Evolutionary conservation across 2,113 vertebrate species (phyloP), one percentile per base, ranked within the genome.

Genomic region (Caranx melampygus): DNA sequence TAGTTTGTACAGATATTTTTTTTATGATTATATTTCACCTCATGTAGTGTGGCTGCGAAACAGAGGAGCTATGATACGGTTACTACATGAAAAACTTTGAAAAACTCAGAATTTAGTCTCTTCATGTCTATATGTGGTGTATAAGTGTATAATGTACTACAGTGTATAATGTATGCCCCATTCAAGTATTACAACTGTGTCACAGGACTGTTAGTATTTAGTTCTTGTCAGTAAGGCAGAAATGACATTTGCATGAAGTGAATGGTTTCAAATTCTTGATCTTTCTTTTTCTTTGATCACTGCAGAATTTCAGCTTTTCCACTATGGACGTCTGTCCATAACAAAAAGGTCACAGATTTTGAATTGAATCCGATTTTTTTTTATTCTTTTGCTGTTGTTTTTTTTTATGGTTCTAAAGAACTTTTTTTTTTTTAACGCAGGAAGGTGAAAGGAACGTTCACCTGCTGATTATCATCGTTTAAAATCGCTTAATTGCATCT

Each of bases 201-300:
- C 71, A 72, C 81, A 77, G 86, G 75, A 78, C 80, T 62, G 79
- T 85, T 82, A 73, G 81, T 82, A 75, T 20, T 83, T 67, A 58
- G 68, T 79, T 65, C 21, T 75, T 13, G n/a, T 92, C 85, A 88
- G 83, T 93, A 94, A 94, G 93, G 93, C 94, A 93, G 90, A 91
- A 89, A 88, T 84, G 81, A 90, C 75, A 54, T 81, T 88, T 89
- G 79, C 81, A 21, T 82, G 83, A 91, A 49, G 49, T 77, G 75
- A 85, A 75, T 72, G 57, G 51, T 72, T 87, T 58, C 8, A 68
- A 80, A 52, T 59, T 67, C 52, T 72, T 58, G 21, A 35, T 70
- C 59, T 75, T 45, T 75, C 10, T 75, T 60, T 54, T 70, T 77
- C 44, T 75, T 76, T 66, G 52, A 47, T 21, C 34, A 42, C 37